Conservation (phyloP, 2,113 vertebrate species). For the Pongo pygmaeus region DNA sequence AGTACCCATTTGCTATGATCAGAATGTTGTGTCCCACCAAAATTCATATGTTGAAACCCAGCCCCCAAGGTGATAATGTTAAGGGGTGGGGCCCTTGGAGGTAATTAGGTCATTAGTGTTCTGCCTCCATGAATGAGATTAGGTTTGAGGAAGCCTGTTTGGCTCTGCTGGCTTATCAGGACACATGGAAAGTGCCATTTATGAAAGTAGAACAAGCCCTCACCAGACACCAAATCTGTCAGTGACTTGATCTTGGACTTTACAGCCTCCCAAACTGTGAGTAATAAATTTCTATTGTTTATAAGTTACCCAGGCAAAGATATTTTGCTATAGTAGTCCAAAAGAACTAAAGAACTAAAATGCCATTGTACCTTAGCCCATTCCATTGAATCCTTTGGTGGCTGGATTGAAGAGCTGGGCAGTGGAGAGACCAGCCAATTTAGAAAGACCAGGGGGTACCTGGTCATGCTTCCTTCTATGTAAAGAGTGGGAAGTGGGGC, state of each 20-base stretch:
- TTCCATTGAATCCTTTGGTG: not conserved
- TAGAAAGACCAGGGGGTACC: not conserved
- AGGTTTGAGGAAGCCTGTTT: not conserved
- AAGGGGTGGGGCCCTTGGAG: not conserved
- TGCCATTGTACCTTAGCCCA: not conserved
- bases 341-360: not conserved
- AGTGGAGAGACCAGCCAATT: not conserved
- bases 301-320: not conserved
- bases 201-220: not conserved
- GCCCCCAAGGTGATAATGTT: not conserved
- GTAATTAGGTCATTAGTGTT: not conserved
- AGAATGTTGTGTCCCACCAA: not conserved
- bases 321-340: not conserved
- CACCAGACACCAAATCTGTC: not conserved
- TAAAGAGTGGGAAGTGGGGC: not conserved
- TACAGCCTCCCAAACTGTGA: not conserved
- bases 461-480: not conserved
- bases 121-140: not conserved
- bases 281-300: not conserved
- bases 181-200: not conserved
- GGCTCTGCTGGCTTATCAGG: not conserved
- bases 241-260: not conserved
- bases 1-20: not conserved
- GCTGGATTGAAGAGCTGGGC: not conserved
- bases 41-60: not conserved